Evolutionary conservation across 2,888 invertebrate species (phyloP).

Genomic region (Cerastis rubricosa): DNA sequence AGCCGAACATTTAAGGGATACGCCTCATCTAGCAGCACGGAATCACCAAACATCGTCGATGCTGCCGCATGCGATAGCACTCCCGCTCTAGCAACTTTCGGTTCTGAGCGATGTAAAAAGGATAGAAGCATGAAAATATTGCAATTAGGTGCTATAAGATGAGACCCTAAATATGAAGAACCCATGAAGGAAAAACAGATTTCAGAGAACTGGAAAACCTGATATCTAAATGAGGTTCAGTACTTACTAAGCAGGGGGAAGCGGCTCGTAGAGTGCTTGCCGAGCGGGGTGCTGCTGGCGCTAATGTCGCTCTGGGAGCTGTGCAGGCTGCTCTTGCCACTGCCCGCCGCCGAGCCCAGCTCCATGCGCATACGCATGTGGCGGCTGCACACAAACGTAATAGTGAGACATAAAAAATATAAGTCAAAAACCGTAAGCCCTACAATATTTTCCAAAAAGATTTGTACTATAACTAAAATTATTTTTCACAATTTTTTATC

Average conservation of each 20-base stretch:
- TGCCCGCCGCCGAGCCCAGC: conserved; percentile 87
- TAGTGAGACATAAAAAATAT: conserved; percentile 3
- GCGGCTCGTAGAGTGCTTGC: conserved; percentile 88
- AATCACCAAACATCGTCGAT: not conserved
- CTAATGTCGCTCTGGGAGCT: conserved; percentile 94
- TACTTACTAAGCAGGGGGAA: conserved; percentile 86
- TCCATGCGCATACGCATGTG: conserved; percentile 90
- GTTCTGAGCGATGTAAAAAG: not conserved
- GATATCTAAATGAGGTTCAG: not conserved
- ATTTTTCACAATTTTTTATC: not conserved
- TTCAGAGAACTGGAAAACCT: not conserved
- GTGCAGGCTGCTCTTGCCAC: conserved; percentile 91
- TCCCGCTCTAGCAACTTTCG: not conserved
- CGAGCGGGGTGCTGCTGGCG: conserved; percentile 90
- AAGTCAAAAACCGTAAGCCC: not conserved
- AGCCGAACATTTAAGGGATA: not conserved
- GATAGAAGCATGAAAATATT: not conserved
- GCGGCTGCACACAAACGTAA: conserved; percentile 76
- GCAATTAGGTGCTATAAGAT: not conserved
- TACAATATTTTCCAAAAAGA: not conserved
- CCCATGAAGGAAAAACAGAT: not conserved
- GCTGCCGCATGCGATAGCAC: not conserved
- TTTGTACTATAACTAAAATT: not conserved
- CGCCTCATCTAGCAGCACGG: not conserved
- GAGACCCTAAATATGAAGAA: not conserved